These are phyloP conservation scores for Linepithema humile DNA, from an alignment of 1,140 invertebrate species.

Conservation along the genomic window DNA sequence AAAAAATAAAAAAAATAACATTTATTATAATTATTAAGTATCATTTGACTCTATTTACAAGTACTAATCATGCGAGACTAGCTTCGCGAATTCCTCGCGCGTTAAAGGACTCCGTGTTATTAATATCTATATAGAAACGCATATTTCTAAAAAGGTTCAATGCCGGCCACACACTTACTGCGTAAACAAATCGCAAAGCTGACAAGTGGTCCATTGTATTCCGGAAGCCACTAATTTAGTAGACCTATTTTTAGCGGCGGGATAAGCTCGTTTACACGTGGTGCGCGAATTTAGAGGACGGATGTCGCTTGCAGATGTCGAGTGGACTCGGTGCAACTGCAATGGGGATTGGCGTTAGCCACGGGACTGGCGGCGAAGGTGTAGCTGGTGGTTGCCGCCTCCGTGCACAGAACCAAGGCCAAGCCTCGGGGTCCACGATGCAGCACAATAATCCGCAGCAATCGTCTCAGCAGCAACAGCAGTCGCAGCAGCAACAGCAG, in stretches of 20 bases:
- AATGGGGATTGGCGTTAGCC: conserved; percentile 83
- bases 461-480: conserved; percentile 70
- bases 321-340: conserved; percentile 82
- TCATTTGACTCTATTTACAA: not conserved
- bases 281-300: conserved; percentile 7
- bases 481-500: conserved; percentile 66
- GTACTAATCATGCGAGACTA: not conserved
- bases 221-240: conserved; percentile 34
- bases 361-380: conserved; percentile 77
- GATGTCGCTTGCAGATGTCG: conserved; percentile 79
- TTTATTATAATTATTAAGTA: not conserved
- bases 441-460: conserved; percentile 76
- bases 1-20: too few relatives aligned
- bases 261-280: conserved; percentile 29
- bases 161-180: not conserved
- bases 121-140: not conserved
- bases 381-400: conserved; percentile 78
- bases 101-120: not conserved
- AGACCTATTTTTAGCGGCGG: conserved; percentile 54
- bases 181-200: conserved; percentile 21
- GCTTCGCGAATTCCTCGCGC: not conserved
- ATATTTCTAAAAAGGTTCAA: conserved; percentile 7
- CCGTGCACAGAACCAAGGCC: conserved; percentile 79
- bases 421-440: conserved; percentile 74
- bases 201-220: conserved; percentile 32